Conservation (phyloP, 2,113 vertebrate genomes). For the Pristiophorus japonicus region DNA sequence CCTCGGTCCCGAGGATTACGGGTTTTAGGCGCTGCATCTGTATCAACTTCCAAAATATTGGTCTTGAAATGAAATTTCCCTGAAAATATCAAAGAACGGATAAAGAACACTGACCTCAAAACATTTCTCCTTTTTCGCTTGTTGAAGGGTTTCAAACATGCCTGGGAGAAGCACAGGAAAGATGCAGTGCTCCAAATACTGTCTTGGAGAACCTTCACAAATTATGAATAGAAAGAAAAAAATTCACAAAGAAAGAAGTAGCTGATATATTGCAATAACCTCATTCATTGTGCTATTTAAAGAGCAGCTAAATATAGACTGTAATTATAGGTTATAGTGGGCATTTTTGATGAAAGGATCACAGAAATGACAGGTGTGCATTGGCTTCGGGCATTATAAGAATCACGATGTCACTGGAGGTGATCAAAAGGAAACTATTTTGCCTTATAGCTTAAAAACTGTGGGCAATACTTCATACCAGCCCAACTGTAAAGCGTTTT, state of each 20-base stretch:
- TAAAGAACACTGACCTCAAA: slow-evolving; percentile 62
- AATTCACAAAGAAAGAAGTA: background rate
- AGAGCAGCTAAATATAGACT: background rate
- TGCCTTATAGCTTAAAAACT: background rate
- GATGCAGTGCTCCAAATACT: slow-evolving; percentile 64
- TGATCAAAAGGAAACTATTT: background rate
- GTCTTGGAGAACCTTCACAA: slow-evolving; percentile 59
- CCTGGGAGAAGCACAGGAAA: slow-evolving; percentile 77
- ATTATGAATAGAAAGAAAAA: background rate
- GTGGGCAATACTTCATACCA: background rate
- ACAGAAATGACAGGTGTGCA: background rate
- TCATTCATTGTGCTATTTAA: background rate
- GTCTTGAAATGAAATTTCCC: background rate
- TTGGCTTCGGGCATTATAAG: background rate
- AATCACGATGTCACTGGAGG: background rate
- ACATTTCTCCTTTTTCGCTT: slow-evolving; percentile 65
- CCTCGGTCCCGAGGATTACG: too few relatives aligned
- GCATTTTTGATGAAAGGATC: background rate
- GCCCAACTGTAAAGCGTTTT: background rate
- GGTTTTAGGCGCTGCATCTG: too few relatives aligned
- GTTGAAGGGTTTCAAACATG: slow-evolving; percentile 66
- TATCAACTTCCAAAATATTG: background rate
- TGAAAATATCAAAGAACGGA: background rate
- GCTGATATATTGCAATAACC: background rate
- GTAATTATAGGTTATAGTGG: background rate